A percentile compares a stretch with the other conserved stretches of the same genome.
phyloP scores from a whole-genome alignment of 2,797 vertebrate species.

The Synaphobranchus kaupii region DNA sequence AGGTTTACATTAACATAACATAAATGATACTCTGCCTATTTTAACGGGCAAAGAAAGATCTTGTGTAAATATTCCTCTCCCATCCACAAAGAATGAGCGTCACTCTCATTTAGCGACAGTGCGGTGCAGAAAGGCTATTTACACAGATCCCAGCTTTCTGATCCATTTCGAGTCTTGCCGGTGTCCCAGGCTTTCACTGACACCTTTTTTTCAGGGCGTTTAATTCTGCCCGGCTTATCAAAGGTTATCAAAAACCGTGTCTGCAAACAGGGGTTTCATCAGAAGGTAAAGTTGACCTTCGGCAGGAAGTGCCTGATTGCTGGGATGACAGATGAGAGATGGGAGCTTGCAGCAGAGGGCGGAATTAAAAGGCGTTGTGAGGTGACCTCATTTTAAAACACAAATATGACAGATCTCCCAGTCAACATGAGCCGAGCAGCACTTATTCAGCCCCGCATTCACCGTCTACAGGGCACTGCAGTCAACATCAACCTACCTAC shows the following conservation, averaged over 20 bases:
- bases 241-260: neutral
- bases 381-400: slow-evolving; percentile 12
- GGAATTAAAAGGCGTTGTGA: neutral
- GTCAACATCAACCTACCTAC: neutral
- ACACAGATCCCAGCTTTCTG: neutral
- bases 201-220: neutral
- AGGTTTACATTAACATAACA: neutral
- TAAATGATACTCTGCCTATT: neutral
- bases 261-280: neutral
- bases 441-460: neutral
- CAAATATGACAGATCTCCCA: neutral
- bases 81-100: neutral
- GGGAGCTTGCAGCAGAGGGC: neutral
- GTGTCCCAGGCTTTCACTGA: neutral
- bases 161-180: neutral
- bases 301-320: neutral
- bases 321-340: neutral
- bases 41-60: neutral
- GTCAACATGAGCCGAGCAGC: neutral
- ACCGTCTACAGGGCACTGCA: neutral
- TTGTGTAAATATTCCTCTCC: neutral
- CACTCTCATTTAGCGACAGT: neutral
- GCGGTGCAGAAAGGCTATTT: neutral
- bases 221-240: neutral
- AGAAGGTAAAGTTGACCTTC: neutral